Percentiles rank a stretch among this genome's conserved stretches.
phyloP scores from a whole-genome alignment of 2,797 vertebrate species.

The Scolopax bukidnonensis region DNA sequence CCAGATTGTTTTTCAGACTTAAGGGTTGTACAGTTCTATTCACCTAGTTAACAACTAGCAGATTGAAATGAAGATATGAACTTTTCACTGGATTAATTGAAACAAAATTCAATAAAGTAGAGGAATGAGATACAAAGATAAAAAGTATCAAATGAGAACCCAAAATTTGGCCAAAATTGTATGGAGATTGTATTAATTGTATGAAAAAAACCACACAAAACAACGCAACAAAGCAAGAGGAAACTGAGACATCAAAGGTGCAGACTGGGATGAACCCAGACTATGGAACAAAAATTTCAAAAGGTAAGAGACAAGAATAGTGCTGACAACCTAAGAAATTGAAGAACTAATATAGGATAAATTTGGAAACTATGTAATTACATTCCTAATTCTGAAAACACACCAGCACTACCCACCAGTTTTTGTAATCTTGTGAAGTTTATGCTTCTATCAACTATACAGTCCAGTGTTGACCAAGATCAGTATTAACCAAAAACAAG shows the following conservation, averaged over 20 bases:
- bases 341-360: not conserved
- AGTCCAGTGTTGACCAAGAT: not conserved
- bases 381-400: not conserved
- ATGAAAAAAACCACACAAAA: not conserved
- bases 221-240: not conserved
- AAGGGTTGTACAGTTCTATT: rapidly evolving
- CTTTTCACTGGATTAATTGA: not conserved
- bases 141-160: not conserved
- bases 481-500: slow-evolving; percentile 17
- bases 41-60: not conserved
- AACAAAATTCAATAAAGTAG: not conserved
- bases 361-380: not conserved
- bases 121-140: not conserved
- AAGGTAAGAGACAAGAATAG: not conserved
- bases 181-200: not conserved
- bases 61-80: not conserved
- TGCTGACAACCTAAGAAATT: not conserved
- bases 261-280: not conserved
- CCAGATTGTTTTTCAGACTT: not conserved
- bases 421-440: not conserved
- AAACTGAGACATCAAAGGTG: not conserved
- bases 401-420: not conserved
- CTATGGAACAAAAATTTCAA: not conserved
- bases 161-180: not conserved
- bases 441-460: not conserved